Conservation (phyloP, 2,113 vertebrate genomes). For the Malurus cyaneus region DNA sequence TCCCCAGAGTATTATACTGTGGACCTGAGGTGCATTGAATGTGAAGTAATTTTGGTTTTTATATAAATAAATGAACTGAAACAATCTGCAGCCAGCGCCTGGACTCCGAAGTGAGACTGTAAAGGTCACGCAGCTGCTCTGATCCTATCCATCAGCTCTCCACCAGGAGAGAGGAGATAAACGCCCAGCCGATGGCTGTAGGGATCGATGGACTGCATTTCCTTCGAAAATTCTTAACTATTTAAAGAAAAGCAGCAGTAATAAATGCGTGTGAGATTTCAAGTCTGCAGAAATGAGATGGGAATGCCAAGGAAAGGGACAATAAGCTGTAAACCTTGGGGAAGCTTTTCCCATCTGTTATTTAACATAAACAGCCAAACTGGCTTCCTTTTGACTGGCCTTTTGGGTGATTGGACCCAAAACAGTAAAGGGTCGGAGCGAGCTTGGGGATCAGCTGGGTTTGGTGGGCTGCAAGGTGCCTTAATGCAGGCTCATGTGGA, state of each 20-base stretch:
- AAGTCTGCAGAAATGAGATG: neutral
- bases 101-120: neutral
- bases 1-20: neutral
- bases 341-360: neutral
- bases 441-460: accelerated
- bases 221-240: neutral
- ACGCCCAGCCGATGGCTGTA: accelerated
- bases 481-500: neutral
- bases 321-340: neutral
- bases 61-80: conserved; percentile 49
- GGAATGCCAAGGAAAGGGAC: neutral
- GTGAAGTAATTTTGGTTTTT: conserved; percentile 24
- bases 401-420: accelerated
- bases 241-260: neutral
- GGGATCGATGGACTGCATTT: neutral
- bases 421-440: accelerated
- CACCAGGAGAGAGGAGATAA: neutral
- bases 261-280: neutral
- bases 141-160: neutral
- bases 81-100: accelerated
- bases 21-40: neutral
- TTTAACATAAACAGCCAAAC: neutral
- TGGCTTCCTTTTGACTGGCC: neutral
- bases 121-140: neutral
- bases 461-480: neutral